Percentiles rank a stretch among this genome's conserved stretches.
Conservation (phyloP, 2,888 invertebrate genomes). For the Deilephila elpenor region DNA sequence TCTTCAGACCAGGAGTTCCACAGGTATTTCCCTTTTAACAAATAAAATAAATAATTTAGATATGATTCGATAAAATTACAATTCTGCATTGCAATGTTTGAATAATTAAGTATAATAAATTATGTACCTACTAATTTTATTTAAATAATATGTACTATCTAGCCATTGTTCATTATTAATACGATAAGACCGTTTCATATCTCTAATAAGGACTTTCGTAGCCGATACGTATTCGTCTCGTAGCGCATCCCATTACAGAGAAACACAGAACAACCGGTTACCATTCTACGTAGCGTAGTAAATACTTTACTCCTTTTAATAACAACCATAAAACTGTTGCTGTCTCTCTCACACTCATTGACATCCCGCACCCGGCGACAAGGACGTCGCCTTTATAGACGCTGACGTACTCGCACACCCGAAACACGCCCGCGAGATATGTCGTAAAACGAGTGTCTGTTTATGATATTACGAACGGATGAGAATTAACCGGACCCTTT, state of each 20-base stretch:
- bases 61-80: background rate
- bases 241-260: conserved; percentile 16
- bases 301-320: conserved; percentile 20
- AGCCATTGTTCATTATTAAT: background rate
- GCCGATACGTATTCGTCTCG: conserved; percentile 6
- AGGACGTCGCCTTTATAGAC: conserved; percentile 15
- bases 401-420: conserved; percentile 3
- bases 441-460: conserved; percentile 38
- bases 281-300: conserved; percentile 26
- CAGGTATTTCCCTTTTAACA: conserved; percentile 88
- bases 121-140: too few relatives aligned
- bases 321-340: conserved; percentile 6
- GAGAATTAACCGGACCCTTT: conserved; percentile 30
- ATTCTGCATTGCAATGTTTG: too few relatives aligned
- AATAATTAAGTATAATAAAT: too few relatives aligned
- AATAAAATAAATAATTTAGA: background rate
- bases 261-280: conserved; percentile 4
- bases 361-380: background rate
- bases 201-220: background rate
- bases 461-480: conserved; percentile 34
- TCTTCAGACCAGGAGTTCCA: conserved; percentile 93
- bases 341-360: conserved; percentile 1
- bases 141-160: too few relatives aligned
- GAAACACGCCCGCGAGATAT: conserved; percentile 34
- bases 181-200: background rate